Evolutionary conservation across 2,113 vertebrate species (phyloP), one percentile per base, ranked within the genome.

Genomic region (Nycticorax nycticorax): DNA sequence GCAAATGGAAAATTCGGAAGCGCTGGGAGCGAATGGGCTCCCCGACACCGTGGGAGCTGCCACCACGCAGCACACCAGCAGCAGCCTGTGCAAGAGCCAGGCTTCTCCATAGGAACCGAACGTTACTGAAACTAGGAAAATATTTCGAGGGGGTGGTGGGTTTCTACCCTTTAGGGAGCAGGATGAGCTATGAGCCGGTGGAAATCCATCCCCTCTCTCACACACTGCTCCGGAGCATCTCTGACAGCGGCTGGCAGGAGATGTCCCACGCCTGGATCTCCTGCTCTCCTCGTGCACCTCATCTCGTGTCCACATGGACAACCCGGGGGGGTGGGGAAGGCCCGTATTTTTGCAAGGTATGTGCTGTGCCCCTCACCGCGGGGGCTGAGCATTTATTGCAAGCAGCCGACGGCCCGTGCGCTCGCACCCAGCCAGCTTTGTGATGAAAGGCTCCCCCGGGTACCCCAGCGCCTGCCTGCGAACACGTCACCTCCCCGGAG

Each of bases 321-420:
- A 4, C 6, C 0, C 0, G 12, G 12, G 8, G 12, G 21, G 13
- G 12, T 9, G 8, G 12, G 24, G 13, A 59, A 47, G 23, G 60
- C 20, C 41, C 4, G 0, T 13, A 3, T 5, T n/a, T 41, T 28
- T 22, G 30, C 41, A 13, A 27, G 8, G 22, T 4, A 7, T 0
- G 14, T 9, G 50, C 28, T 59, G 7, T 3, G 0, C 2, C 37
- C 67, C 27, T 35, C 30, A 19, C 45, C 4, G 1, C 1, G 2
- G 12, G 39, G 20, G 11, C 67, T 62, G 18, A 59, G 43, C 39
- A 6, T 14, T 32, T 28, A 45, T 5, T 15, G 30, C 35, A 20
- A 14, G 3, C 8, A 11, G 26, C 14, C 0, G 10, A n/a, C 2
- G n/a, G 41, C n/a, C 73, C 2, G 19, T 1, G 30, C 1, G 1